These are phyloP conservation scores for Chaenogobius annularis DNA, from an alignment of 2,113 vertebrate genomes.

Conservation along the genomic window DNA sequence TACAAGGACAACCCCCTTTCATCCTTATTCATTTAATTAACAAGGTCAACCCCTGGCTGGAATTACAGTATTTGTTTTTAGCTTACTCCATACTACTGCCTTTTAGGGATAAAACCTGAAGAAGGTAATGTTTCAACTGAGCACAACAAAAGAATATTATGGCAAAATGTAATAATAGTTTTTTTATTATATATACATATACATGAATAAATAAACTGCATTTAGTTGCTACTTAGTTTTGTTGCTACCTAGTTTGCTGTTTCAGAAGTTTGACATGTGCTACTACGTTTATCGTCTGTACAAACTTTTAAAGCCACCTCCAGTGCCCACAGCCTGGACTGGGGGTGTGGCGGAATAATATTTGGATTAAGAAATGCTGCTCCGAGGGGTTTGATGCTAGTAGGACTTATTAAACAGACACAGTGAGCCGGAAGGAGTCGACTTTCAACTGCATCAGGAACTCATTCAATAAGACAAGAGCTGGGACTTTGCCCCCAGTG, in stretches of 20 bases:
- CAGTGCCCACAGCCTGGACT: not conserved
- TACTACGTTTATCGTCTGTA: not conserved
- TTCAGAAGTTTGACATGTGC: not conserved
- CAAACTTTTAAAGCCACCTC: constrained; percentile 9
- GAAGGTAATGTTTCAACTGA: not conserved
- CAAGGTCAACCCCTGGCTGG: constrained; percentile 4
- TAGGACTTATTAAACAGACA: constrained; percentile 10
- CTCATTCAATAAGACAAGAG: constrained; percentile 26
- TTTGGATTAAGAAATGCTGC: constrained; percentile 7
- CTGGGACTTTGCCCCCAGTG: constrained; percentile 16
- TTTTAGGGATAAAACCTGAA: not conserved
- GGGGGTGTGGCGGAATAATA: constrained; percentile 8
- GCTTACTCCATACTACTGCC: not conserved
- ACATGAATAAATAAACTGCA: too few species aligned
- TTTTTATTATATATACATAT: too few species aligned
- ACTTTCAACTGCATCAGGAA: constrained; percentile 8
- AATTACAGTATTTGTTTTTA: constrained; percentile 11
- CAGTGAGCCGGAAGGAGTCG: constrained; percentile 8
- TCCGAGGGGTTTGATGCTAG: constrained; percentile 6
- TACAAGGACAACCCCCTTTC: constrained; percentile 47
- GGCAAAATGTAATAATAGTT: too few species aligned
- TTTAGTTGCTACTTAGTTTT: not conserved
- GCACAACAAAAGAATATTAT: not conserved
- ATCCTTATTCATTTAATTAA: constrained; percentile 35
- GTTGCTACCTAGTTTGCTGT: not conserved